Conservation (phyloP, 2,888 invertebrate genomes). For the Protonemura montana region DNA sequence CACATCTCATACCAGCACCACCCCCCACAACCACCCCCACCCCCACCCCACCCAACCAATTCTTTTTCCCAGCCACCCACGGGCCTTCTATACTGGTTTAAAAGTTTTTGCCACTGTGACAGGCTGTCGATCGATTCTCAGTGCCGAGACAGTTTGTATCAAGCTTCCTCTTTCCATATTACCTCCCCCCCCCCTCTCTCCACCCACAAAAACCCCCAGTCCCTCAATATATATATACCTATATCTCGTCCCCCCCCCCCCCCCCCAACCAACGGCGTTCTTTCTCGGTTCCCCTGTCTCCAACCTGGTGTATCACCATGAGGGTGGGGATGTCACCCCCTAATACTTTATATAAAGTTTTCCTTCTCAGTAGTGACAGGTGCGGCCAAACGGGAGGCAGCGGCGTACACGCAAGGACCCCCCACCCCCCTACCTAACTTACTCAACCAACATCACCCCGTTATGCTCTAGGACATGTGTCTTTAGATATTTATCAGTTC, state of each 20-base stretch:
- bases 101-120: slow-evolving; percentile 42
- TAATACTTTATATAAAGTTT: slow-evolving; percentile 47
- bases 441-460: too few species aligned
- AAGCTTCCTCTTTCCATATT: not conserved
- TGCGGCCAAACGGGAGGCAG: slow-evolving; percentile 29
- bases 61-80: slow-evolving; percentile 37
- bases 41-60: slow-evolving; percentile 31
- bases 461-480: too few species aligned
- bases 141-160: slow-evolving; percentile 40
- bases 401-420: not conserved
- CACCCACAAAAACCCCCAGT: not conserved
- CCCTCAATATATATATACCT: slow-evolving; percentile 31
- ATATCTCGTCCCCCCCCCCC: not conserved
- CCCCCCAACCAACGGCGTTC: not conserved
- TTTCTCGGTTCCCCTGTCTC: not conserved
- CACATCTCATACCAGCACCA: slow-evolving; percentile 31
- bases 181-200: not conserved
- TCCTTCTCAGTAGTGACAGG: slow-evolving; percentile 46
- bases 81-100: slow-evolving; percentile 18
- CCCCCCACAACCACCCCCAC: slow-evolving; percentile 28
- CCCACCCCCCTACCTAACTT: too few species aligned
- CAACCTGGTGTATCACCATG: slow-evolving; percentile 2
- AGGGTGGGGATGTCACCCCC: slow-evolving; percentile 28
- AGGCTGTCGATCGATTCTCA: slow-evolving; percentile 41
- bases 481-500: too few species aligned